Evolutionary conservation across 2,888 invertebrate species (phyloP), one percentile per base, ranked within the genome.

Genomic region (Synergus laeviventris): DNA sequence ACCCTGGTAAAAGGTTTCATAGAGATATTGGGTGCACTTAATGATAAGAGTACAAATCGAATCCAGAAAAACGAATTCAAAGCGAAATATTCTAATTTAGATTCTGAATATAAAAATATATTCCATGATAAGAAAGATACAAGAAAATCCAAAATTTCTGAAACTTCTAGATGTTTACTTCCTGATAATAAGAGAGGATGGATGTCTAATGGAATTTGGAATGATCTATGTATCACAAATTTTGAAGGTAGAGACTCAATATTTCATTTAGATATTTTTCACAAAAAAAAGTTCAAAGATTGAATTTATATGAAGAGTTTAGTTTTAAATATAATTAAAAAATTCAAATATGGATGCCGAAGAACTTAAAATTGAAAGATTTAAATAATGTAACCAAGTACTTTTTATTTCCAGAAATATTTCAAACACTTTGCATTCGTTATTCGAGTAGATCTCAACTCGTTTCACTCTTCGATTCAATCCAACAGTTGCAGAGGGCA

Each of bases 201-300:
- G 84, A 84, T 85, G 60, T 85, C 85, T 2, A 87, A 87, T 76
- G 89, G 87, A 16, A 78, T 90, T 74, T 90, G 90, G 91, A 90
- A 89, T 78, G 78, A 66, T 39, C 76, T 78, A 1, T 84, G 79
- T 42, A 76, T 81, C 18, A 74, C 81, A 42, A 78, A 81, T 42
- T 79, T 88, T n/a, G 77, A 86, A 82, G 87, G 90, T 45, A 74
- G 66, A 36, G 14, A n/a, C 39, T 42, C 12, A 42, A 18, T 24
- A 31, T 31, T 31, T 31, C 31, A 31, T 31, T 31, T 31, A 31
- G 3, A 31, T 31, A 31, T 5, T 31, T 31, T 31, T 31, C 31
- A 31, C 31, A 31, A 31, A 31, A 31, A 31, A 31, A 7, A 31
- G 31, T 31, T 31, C 5, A 31, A 31, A 31, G 31, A 5, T 31